phyloP scores from a whole-genome alignment of 2,888 invertebrate genomes.

The Ophion costatus region DNA sequence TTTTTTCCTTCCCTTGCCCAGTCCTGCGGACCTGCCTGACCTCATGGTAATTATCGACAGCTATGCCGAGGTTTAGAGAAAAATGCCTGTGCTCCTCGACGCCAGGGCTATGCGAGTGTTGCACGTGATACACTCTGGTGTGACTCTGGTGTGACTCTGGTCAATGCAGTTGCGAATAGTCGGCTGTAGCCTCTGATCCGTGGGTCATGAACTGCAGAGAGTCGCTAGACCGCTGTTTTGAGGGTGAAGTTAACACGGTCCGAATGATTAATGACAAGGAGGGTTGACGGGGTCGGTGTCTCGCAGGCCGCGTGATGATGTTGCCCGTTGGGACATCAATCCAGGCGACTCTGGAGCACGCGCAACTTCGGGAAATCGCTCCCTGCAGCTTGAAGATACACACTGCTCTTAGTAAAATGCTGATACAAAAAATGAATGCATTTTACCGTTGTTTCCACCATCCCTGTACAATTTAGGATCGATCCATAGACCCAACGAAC shows the following conservation, averaged over 20 bases:
- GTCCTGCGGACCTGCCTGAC: not conserved
- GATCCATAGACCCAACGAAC: not conserved
- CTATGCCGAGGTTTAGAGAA: conserved; percentile 5
- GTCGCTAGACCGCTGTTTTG: conserved; percentile 74
- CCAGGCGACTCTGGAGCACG: conserved; percentile 64
- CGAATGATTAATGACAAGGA: conserved; percentile 77
- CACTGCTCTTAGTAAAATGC: not conserved
- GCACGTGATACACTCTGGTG: conserved; percentile 11
- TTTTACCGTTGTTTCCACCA: too few relatives aligned
- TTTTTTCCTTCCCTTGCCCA: not conserved
- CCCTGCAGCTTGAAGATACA: conserved; percentile 20
- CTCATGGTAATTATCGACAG: conserved; percentile 24
- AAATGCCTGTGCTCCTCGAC: not conserved
- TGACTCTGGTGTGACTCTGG: conserved; percentile 2
- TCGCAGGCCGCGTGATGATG: conserved; percentile 70
- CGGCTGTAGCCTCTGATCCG: conserved; percentile 56
- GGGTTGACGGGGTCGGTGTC: conserved; percentile 60
- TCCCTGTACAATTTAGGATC: too few relatives aligned
- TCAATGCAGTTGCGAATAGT: conserved; percentile 38
- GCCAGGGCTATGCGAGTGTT: not conserved
- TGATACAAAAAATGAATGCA: not conserved
- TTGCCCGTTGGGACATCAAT: conserved; percentile 77
- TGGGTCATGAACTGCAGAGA: conserved; percentile 74
- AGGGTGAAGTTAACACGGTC: conserved; percentile 77
- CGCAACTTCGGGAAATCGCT: conserved; percentile 41